Evolutionary conservation across 2,888 invertebrate genomes (phyloP).

Genomic region (Glyphotaelius pellucidus): DNA sequence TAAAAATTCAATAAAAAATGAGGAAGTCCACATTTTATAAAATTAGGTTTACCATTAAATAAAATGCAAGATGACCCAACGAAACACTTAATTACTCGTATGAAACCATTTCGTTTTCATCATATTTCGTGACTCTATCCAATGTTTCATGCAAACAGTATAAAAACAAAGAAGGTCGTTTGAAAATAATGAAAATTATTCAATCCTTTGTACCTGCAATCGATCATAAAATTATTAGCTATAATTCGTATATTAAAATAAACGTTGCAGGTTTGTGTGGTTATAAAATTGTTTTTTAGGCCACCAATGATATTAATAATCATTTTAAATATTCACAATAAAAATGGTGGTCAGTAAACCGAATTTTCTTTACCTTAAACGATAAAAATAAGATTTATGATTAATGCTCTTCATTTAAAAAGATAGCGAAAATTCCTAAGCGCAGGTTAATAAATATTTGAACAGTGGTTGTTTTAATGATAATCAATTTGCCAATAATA

Average conservation of each 20-base stretch:
- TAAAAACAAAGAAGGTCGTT: background rate
- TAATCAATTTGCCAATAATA: too few species aligned
- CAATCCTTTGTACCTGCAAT: background rate
- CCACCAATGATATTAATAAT: background rate
- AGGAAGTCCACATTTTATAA: background rate
- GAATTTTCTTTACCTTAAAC: too few species aligned
- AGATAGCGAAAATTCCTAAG: too few species aligned
- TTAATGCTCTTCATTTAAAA: too few species aligned
- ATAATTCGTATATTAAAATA: background rate
- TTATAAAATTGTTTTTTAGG: background rate
- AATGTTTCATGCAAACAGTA: background rate
- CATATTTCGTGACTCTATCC: background rate
- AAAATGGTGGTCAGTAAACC: too few species aligned
- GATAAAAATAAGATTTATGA: too few species aligned
- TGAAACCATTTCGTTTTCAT: background rate
- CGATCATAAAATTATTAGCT: background rate
- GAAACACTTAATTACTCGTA: background rate
- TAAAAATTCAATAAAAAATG: background rate
- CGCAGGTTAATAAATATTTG: too few species aligned
- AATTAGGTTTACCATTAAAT: background rate
- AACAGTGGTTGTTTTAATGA: too few species aligned
- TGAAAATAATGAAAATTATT: background rate
- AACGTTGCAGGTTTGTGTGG: background rate
- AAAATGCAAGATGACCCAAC: background rate
- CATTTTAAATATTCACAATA: background rate